phyloP scores from a whole-genome alignment of 2,888 invertebrate genomes.

The Alentia gelatinosa region DNA sequence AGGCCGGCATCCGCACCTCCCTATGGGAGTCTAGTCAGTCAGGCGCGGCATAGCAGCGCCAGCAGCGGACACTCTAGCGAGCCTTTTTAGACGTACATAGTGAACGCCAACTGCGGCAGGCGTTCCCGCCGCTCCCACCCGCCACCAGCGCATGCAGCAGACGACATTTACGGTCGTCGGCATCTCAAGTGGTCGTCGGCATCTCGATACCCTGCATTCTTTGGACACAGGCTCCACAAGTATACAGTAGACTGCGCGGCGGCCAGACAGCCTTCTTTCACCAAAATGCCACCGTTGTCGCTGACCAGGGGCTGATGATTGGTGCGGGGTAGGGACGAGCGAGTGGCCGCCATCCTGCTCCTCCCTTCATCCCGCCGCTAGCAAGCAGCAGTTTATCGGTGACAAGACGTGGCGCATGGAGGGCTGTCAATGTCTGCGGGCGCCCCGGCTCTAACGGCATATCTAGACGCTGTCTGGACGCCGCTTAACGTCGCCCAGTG shows the following conservation, averaged over 20 bases:
- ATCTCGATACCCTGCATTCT: not conserved
- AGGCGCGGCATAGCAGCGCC: not conserved
- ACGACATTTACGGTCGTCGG: not conserved
- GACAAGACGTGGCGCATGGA: not conserved
- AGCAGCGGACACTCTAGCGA: not conserved
- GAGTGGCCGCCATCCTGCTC: not conserved
- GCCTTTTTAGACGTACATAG: not conserved
- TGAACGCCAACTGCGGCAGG: slow-evolving; percentile 1
- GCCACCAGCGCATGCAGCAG: not conserved
- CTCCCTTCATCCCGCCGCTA: not conserved
- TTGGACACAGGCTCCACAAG: no score
- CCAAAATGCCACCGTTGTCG: no score
- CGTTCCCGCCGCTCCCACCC: no score
- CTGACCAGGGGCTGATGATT: no score
- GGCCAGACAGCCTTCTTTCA: no score
- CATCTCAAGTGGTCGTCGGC: not conserved
- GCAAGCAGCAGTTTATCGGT: not conserved
- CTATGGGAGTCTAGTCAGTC: not conserved
- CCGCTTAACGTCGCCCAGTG: not conserved
- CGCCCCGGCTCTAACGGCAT: not conserved
- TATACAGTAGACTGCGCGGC: no score
- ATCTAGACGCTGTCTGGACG: not conserved
- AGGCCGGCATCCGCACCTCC: not conserved
- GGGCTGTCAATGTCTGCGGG: not conserved
- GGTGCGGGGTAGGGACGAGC: not conserved